Percentiles rank a stretch among this genome's conserved stretches.
Evolutionary conservation across 2,888 invertebrate species (phyloP).

Genomic region (Ormia ochracea): DNA sequence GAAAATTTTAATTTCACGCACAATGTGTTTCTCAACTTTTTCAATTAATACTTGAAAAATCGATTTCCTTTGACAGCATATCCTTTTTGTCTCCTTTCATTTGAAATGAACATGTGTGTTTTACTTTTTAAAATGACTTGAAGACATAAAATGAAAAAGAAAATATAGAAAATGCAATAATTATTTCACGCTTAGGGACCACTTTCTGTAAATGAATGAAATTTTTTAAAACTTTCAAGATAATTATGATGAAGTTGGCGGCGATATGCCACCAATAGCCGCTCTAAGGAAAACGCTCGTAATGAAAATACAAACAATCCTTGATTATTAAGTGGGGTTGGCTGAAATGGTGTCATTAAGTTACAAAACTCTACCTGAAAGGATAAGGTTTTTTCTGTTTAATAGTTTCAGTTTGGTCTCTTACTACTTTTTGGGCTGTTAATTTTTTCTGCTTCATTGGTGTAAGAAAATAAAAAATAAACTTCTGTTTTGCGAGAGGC

Average conservation of each 20-base stretch:
- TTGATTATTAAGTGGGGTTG: conserved; percentile 31
- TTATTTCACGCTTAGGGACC: conserved; percentile 33
- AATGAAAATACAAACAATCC: background rate
- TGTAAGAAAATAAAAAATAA: background rate
- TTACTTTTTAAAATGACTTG: conserved; percentile 24
- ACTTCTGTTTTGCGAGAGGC: background rate
- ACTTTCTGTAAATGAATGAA: conserved; percentile 8
- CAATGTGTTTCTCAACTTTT: too few species aligned
- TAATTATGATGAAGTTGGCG: conserved; percentile 1
- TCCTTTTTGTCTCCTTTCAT: background rate
- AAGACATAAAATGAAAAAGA: conserved; percentile 19
- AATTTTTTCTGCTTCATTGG: conserved; percentile 53
- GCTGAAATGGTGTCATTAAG: conserved; percentile 30
- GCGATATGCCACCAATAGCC: background rate
- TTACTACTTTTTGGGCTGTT: conserved; percentile 22
- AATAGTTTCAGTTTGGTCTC: background rate
- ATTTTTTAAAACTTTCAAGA: background rate
- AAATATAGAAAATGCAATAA: conserved; percentile 10
- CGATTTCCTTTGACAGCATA: conserved; percentile 41
- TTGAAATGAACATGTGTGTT: background rate
- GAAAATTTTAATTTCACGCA: too few species aligned
- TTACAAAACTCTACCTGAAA: background rate
- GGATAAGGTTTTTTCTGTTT: background rate
- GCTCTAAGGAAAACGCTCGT: background rate
- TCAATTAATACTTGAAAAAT: conserved; percentile 31